A percentile compares a stretch with the other conserved stretches of the same genome.
phyloP scores from a whole-genome alignment of 2,797 vertebrate species.

The Liparis tanakae region DNA sequence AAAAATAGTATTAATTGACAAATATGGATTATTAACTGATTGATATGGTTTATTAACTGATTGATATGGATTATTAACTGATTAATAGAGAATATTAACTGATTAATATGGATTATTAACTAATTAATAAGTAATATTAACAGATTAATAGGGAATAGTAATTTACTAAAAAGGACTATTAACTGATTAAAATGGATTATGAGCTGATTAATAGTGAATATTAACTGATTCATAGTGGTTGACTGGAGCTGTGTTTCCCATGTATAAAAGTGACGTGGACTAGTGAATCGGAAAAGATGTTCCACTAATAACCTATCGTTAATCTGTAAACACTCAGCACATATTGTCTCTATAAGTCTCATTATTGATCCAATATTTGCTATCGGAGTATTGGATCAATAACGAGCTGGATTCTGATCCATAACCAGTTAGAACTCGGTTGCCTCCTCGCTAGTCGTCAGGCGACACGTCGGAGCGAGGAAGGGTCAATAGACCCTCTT shows the following conservation, averaged over 20 bases:
- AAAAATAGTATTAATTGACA: no score
- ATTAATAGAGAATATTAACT: no score
- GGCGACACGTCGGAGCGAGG: background rate
- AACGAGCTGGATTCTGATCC: constrained; percentile 2
- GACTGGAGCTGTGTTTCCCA: background rate
- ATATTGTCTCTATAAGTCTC: background rate
- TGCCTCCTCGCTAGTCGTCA: background rate
- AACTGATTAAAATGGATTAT: no score
- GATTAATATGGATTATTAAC: no score
- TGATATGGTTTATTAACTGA: no score
- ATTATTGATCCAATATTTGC: background rate
- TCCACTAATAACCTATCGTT: background rate
- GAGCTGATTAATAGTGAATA: background rate
- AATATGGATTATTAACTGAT: no score
- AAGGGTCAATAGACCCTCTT: background rate
- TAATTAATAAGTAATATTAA: background rate
- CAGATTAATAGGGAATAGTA: no score
- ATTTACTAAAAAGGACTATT: no score
- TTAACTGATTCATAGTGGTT: background rate
- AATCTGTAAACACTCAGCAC: constrained; percentile 2
- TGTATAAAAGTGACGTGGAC: background rate
- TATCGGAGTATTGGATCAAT: background rate
- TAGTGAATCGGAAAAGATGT: background rate
- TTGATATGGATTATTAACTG: no score
- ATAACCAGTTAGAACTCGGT: background rate